Conservation (phyloP, 2,888 invertebrate species). For the Gastracanthus pulcherrimus region DNA sequence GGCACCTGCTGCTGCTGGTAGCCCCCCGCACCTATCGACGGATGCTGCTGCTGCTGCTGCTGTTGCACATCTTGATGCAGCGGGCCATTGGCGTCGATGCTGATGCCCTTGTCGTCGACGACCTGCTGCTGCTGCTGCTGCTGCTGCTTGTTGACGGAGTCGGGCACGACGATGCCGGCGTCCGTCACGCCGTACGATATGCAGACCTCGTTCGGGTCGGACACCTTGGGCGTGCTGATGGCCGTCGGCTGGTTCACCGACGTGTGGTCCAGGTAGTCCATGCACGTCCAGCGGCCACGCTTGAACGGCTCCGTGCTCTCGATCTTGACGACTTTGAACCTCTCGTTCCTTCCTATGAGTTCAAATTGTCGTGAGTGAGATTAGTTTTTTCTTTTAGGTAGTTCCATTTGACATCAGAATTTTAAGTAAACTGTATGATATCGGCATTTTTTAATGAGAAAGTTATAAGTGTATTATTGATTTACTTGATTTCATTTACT, state of each 20-base stretch:
- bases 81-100: conserved; percentile 71
- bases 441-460: too few relatives aligned
- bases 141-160: conserved; percentile 66
- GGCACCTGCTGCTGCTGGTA: conserved; percentile 54
- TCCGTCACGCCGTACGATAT: conserved; percentile 76
- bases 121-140: conserved; percentile 65
- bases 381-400: too few relatives aligned
- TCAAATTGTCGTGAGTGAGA: not conserved
- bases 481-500: too few relatives aligned
- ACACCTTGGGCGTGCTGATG: conserved; percentile 70
- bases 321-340: conserved; percentile 95
- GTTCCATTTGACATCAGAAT: too few relatives aligned
- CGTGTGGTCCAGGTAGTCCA: conserved; percentile 95
- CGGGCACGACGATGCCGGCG: conserved; percentile 71
- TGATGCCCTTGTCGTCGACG: conserved; percentile 66
- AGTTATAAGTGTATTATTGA: not conserved
- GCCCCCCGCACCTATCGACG: conserved; percentile 55
- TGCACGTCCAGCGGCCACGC: conserved; percentile 95
- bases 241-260: conserved; percentile 75
- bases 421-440: too few relatives aligned
- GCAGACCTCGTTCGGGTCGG: conserved; percentile 75
- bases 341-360: conserved; percentile 83
- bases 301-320: conserved; percentile 96
- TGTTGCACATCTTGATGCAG: conserved; percentile 68
- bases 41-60: conserved; percentile 78